Percentiles rank a stretch among this genome's conserved stretches.
Conservation (phyloP, 1,140 invertebrate species). For the Pararge aegeria region DNA sequence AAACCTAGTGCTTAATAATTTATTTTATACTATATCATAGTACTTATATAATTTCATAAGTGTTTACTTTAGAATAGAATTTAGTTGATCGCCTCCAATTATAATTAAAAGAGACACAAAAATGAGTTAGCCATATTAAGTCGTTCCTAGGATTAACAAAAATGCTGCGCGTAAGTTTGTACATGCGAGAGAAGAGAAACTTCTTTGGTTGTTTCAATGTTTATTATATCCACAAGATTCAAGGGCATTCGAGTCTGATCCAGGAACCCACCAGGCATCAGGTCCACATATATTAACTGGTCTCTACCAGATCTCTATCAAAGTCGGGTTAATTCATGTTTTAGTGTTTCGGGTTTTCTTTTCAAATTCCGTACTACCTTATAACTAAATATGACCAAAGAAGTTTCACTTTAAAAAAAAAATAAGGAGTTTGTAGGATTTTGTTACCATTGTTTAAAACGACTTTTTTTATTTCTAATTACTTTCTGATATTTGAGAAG, state of each 20-base stretch:
- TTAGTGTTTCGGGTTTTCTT: too few species aligned
- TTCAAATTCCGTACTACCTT: neutral
- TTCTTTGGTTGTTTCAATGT: too few species aligned
- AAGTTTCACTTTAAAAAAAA: neutral
- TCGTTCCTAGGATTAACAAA: slow-evolving; percentile 19
- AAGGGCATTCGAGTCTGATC: too few species aligned
- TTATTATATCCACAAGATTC: too few species aligned
- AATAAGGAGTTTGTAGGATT: neutral
- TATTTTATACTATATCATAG: neutral
- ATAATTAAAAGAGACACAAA: slow-evolving; percentile 7
- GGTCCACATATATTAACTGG: too few species aligned
- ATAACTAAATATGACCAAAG: neutral
- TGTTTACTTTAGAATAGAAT: neutral
- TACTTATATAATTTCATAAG: neutral
- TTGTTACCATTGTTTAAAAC: slow-evolving; percentile 4
- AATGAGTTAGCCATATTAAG: slow-evolving; percentile 18
- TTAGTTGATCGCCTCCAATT: neutral
- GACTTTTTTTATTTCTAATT: neutral
- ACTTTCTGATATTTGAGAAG: neutral
- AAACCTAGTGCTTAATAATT: neutral
- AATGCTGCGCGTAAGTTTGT: slow-evolving; percentile 5
- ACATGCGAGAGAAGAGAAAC: too few species aligned
- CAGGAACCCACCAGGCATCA: too few species aligned
- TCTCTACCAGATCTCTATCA: too few species aligned
- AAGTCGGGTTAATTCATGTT: too few species aligned